Percentiles rank a stretch among this genome's conserved stretches.
Conservation (phyloP, 2,888 invertebrate genomes). For the Omphaloscelis lunosa region DNA sequence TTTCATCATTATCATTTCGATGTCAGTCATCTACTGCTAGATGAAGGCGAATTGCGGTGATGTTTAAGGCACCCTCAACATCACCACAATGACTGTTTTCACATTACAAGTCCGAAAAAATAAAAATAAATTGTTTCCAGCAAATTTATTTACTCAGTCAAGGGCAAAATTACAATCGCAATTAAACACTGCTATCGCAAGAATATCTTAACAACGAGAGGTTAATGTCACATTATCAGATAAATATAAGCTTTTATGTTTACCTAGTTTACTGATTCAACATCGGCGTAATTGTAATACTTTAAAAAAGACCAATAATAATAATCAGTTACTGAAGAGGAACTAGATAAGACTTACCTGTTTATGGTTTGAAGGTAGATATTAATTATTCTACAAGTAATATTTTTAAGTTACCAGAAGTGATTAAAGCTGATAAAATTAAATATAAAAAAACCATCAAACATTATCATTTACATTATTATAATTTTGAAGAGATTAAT, state of each 20-base stretch:
- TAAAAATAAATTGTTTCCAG: background rate
- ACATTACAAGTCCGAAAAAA: background rate
- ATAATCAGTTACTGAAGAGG: background rate
- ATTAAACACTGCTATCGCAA: background rate
- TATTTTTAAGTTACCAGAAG: too few species aligned
- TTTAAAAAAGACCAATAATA: background rate
- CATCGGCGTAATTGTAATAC: background rate
- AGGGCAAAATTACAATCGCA: background rate
- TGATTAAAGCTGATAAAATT: background rate
- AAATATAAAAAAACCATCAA: too few species aligned
- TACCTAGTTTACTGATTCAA: background rate
- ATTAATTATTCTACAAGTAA: too few species aligned
- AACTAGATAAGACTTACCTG: too few species aligned
- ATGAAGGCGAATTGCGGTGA: too few species aligned
- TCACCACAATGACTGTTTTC: background rate
- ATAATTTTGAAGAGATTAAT: conserved; percentile 5
- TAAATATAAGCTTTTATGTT: background rate
- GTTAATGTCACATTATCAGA: background rate
- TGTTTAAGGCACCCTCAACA: too few species aligned
- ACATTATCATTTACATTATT: too few species aligned
- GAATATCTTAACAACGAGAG: background rate
- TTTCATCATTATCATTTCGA: background rate
- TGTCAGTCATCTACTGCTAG: background rate
- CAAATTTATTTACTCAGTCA: background rate
- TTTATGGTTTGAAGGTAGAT: background rate